Evolutionary conservation across 2,797 vertebrate genomes (phyloP), one percentile per base, ranked within the genome.

Genomic region (Sylvilagus floridanus): DNA sequence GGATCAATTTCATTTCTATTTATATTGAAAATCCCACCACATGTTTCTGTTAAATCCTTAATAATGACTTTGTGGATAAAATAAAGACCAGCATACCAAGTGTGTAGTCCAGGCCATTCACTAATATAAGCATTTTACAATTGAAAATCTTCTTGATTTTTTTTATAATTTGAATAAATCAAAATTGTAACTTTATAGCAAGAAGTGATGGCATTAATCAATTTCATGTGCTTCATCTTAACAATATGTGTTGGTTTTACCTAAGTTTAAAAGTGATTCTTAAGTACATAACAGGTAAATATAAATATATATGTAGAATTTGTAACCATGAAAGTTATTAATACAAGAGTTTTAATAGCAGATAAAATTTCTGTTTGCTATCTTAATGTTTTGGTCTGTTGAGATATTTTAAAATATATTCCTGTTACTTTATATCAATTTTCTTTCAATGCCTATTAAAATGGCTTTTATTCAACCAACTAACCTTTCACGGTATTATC

Each of bases 351-450:
- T 91, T 88, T 9, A 93, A 79, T 96, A 52, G 50, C 8, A 52
- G 84, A 66, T 85, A 91, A 65, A 69, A 5, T 83, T 84, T 7
- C 72, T 84, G 7, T 72, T 76, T 1, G 0, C 19, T 54, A 82
- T 16, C 0, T 4, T 91, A 79, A 72, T n/a, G 62, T 69, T 83
- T 52, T 84, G n/a, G 78, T 96, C 42, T 88, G 3, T 69, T 83
- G 54, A 79, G 47, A 9, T 13, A 78, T 92, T 95, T 97, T 96
- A 0, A 93, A 97, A 95, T 68, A 11, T 11, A 14, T 1, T 10
- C 5, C 37, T 30, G 93, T 42, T 90, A 78, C 30, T 93, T 96
- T 94, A 62, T 91, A 85, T 91, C 47, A 83, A 0, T 90, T 85
- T 95, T 0, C n/a, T 16, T 62, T 76, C 22, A 4, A 8, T 73